phyloP scores from a whole-genome alignment of 2,797 vertebrate species.

The Macropus fuliginosus region DNA sequence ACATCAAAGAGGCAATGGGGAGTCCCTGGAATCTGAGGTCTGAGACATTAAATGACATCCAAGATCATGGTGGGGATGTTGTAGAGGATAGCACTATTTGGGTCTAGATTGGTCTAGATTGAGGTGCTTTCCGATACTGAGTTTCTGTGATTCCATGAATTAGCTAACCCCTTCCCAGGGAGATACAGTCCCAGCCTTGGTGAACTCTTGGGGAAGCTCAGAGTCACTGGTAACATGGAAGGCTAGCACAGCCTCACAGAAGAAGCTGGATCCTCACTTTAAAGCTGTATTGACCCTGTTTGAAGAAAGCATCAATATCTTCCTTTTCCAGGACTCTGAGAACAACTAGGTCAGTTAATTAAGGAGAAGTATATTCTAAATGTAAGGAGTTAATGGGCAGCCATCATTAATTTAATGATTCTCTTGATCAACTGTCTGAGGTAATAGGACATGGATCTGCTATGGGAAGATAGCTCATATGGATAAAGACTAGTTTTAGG shows the following conservation, averaged over 20 bases:
- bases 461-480: neutral
- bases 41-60: neutral
- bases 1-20: neutral
- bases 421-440: neutral
- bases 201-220: neutral
- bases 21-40: neutral
- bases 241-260: neutral
- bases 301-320: neutral
- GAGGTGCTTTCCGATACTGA: neutral
- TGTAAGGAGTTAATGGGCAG: neutral
- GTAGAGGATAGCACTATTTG: neutral
- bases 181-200: neutral
- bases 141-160: neutral
- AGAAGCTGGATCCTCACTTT: neutral
- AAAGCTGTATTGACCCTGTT: neutral
- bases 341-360: neutral
- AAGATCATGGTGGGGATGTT: neutral
- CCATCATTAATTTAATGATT: neutral
- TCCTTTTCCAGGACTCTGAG: neutral
- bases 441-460: neutral
- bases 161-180: neutral
- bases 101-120: neutral
- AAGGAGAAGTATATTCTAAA: neutral
- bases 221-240: neutral
- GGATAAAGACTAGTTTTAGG: neutral